Percentiles rank a stretch among this genome's conserved stretches.
Conservation (phyloP, 2,888 invertebrate genomes). For the Branchipolynoe longqiensis region DNA sequence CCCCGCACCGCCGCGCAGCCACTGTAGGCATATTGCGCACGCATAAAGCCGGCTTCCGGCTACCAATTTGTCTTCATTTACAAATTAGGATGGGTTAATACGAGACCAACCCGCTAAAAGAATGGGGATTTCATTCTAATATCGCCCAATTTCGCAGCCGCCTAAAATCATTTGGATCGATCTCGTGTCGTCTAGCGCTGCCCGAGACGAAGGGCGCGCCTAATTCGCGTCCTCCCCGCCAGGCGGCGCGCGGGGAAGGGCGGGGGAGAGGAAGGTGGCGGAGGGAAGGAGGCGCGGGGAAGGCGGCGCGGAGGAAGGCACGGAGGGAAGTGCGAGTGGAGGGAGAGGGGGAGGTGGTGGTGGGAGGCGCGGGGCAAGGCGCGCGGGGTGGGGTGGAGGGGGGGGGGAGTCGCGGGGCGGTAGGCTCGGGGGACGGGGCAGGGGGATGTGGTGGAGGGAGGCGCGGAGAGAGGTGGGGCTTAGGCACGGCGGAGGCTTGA, state of each 20-base stretch:
- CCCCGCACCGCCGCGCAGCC: constrained; percentile 22
- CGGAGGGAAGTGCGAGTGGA: neutral
- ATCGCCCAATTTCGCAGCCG: constrained; percentile 39
- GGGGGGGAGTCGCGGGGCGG: neutral
- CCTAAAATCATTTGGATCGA: constrained; percentile 56
- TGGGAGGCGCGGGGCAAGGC: neutral
- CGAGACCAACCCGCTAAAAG: constrained; percentile 52
- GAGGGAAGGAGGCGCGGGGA: constrained; percentile 14
- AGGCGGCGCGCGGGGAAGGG: constrained; percentile 8
- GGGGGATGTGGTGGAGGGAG: neutral
- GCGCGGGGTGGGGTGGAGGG: neutral
- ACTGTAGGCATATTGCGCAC: constrained; percentile 46
- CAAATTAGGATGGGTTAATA: constrained; percentile 51
- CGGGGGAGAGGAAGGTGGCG: neutral
- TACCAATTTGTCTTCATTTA: constrained; percentile 57
- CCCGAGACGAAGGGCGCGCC: constrained; percentile 33
- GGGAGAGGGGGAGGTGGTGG: neutral
- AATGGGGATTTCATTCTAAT: constrained; percentile 55
- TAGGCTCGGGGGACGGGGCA: neutral
- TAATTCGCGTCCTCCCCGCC: constrained; percentile 11
- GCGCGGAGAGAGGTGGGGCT: neutral
- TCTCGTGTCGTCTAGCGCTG: constrained; percentile 32
- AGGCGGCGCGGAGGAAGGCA: neutral
- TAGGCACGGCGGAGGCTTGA: neutral
- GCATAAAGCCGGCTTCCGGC: constrained; percentile 44